Percentiles rank a stretch among this genome's conserved stretches.
Conservation (phyloP, 2,888 invertebrate species). For the Sphinx pinastri region DNA sequence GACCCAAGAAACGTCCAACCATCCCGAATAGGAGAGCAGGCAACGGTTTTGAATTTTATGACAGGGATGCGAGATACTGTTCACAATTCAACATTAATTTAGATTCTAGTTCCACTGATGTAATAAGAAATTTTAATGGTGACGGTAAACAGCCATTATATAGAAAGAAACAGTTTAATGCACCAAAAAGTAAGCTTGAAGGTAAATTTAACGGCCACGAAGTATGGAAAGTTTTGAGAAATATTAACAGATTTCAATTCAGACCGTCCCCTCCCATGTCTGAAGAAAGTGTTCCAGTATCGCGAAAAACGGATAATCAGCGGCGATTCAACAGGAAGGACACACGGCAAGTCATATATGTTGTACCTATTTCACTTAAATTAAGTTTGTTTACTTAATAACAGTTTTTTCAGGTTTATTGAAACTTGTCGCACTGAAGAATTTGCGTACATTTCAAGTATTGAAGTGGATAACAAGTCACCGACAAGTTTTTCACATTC, state of each 20-base stretch:
- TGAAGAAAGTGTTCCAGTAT: constrained; percentile 52
- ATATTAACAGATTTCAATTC: constrained; percentile 70
- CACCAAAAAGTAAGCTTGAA: constrained; percentile 33
- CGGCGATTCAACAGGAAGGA: constrained; percentile 51
- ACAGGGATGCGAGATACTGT: constrained; percentile 60
- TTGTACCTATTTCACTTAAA: not conserved
- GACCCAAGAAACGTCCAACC: constrained; percentile 51
- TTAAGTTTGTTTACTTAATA: not conserved
- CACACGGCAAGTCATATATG: constrained; percentile 48
- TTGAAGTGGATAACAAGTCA: constrained; percentile 53
- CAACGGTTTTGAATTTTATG: constrained; percentile 52
- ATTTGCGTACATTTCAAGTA: constrained; percentile 67
- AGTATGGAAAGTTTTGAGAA: constrained; percentile 70
- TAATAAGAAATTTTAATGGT: constrained; percentile 53
- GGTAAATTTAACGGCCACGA: constrained; percentile 55
- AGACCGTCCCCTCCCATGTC: constrained; percentile 65
- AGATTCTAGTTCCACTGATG: constrained; percentile 63
- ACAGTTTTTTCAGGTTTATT: constrained; percentile 54
- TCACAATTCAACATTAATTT: constrained; percentile 59
- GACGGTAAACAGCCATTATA: constrained; percentile 44
- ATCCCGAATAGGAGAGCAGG: constrained; percentile 46
- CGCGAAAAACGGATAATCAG: constrained; percentile 49
- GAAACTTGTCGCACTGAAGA: constrained; percentile 69
- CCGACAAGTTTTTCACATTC: constrained; percentile 51
- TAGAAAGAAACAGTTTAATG: constrained; percentile 36